These are phyloP conservation scores for Macrophya annulata DNA, from an alignment of 2,888 invertebrate species.

Conservation along the genomic window DNA sequence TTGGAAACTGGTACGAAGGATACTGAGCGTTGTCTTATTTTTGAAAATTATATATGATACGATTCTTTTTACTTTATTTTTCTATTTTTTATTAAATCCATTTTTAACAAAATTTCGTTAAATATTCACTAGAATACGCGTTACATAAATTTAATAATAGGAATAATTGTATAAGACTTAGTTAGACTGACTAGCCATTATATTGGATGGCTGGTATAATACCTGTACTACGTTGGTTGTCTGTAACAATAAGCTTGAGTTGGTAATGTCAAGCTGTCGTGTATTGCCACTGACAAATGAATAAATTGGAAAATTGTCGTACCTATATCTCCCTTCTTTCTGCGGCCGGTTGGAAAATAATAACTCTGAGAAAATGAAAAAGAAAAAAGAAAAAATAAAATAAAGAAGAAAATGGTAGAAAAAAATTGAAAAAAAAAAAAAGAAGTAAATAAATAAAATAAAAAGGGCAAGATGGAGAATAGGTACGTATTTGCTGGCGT, in stretches of 20 bases:
- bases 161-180: neutral
- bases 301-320: conserved; percentile 42
- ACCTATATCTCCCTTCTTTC: neutral
- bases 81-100: neutral
- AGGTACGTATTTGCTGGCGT: conserved; percentile 55
- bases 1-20: conserved; percentile 39
- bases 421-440: neutral
- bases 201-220: neutral
- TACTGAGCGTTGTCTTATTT: neutral
- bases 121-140: neutral
- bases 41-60: neutral
- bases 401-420: neutral
- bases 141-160: neutral
- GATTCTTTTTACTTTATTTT: neutral
- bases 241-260: conserved; percentile 17
- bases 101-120: neutral
- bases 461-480: conserved; percentile 40
- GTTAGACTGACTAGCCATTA: neutral
- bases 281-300: conserved; percentile 37
- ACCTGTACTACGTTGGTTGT: neutral
- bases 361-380: neutral
- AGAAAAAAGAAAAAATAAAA: neutral
- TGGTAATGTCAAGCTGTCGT: conserved; percentile 27
- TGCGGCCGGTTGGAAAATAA: neutral
- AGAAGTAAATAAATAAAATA: too few species aligned